Evolutionary conservation across 2,888 invertebrate genomes (phyloP).

Genomic region (Margaritifera margaritifera): DNA sequence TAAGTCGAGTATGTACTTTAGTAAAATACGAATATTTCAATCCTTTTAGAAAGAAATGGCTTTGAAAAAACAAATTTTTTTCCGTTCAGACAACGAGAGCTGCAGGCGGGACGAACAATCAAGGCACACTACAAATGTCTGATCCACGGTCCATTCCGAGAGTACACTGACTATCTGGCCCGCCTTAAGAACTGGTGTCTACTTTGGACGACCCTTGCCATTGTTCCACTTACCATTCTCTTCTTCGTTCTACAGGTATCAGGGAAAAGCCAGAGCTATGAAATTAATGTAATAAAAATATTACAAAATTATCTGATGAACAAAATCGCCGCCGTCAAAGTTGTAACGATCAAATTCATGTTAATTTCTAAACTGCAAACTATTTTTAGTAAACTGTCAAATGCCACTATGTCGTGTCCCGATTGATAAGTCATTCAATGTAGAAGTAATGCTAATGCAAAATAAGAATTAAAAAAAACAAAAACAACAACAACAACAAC

Average conservation of each 20-base stretch:
- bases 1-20: too few species aligned
- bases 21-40: too few species aligned
- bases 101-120: slow-evolving; percentile 28
- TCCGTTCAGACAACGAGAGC: slow-evolving; percentile 25
- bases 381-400: too few species aligned
- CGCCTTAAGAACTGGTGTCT: slow-evolving; percentile 70
- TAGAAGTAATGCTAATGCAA: too few species aligned
- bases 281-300: neutral
- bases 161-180: slow-evolving; percentile 67
- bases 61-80: neutral
- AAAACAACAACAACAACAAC: too few species aligned
- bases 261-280: neutral
- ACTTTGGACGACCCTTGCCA: slow-evolving; percentile 62
- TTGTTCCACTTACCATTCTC: slow-evolving; percentile 69
- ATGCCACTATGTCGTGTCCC: too few species aligned
- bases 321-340: neutral
- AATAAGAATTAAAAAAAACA: too few species aligned
- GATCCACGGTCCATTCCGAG: slow-evolving; percentile 65
- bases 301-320: neutral
- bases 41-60: too few species aligned
- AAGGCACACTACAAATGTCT: slow-evolving; percentile 65
- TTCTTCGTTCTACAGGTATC: slow-evolving; percentile 60
- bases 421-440: too few species aligned
- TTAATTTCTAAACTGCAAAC: too few species aligned
- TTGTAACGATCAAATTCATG: too few species aligned